Evolutionary conservation across 2,797 vertebrate species (phyloP).

Genomic region (Darevskia nairensis): DNA sequence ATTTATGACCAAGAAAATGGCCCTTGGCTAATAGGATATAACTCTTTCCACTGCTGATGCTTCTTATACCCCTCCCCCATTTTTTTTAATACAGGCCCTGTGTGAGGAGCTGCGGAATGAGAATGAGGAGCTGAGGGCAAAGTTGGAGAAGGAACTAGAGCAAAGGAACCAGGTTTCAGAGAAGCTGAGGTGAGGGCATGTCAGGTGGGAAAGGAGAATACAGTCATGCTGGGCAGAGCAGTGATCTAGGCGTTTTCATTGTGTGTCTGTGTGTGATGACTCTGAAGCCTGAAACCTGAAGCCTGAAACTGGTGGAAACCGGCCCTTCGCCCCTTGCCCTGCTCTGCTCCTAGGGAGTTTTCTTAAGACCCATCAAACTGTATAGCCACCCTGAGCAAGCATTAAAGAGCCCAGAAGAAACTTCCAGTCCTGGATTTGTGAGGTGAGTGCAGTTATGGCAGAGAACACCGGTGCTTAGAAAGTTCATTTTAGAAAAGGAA

Average conservation of each 20-base stretch:
- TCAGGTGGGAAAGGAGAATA: accelerated
- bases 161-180: slow-evolving; percentile 92
- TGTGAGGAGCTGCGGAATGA: slow-evolving; percentile 96
- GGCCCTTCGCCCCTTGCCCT: no score
- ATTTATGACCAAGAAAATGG: not conserved
- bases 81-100: slow-evolving; percentile 81
- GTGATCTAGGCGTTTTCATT: not conserved
- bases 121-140: slow-evolving; percentile 93
- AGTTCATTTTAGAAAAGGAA: no score
- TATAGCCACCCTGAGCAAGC: not conserved
- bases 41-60: not conserved
- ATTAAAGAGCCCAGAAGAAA: not conserved
- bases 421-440: not conserved
- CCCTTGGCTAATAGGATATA: not conserved
- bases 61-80: not conserved
- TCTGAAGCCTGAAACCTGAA: not conserved
- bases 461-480: not conserved
- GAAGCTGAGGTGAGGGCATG: slow-evolving; percentile 85
- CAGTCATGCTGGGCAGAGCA: not conserved
- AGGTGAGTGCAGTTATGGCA: not conserved
- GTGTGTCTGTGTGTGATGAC: not conserved
- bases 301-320: not conserved
- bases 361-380: no score
- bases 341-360: not conserved
- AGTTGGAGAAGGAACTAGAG: slow-evolving; percentile 95